Evolutionary conservation across 2,888 invertebrate genomes (phyloP).

Genomic region (Pristionchus fissidentatus): DNA sequence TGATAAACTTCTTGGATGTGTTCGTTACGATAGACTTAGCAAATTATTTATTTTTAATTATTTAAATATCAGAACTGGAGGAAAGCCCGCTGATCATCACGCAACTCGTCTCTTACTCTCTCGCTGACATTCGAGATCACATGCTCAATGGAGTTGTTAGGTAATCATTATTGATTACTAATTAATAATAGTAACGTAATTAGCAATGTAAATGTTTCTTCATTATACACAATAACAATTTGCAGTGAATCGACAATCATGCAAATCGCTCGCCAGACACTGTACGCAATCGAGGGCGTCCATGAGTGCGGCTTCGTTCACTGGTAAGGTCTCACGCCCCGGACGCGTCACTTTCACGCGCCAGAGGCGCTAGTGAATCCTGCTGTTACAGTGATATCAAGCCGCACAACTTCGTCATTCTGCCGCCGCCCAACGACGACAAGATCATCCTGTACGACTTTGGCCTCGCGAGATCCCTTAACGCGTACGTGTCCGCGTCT

Average conservation of each 20-base stretch:
- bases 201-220: too few relatives aligned
- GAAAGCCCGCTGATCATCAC: constrained; percentile 24
- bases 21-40: too few relatives aligned
- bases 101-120: constrained; percentile 12
- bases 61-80: too few relatives aligned
- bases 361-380: neutral
- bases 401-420: neutral
- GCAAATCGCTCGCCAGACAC: neutral
- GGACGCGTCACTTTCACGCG: neutral
- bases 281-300: neutral
- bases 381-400: neutral
- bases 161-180: too few relatives aligned
- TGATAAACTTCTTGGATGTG: too few relatives aligned
- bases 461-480: neutral
- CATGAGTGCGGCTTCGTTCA: neutral
- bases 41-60: too few relatives aligned
- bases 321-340: neutral
- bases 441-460: neutral
- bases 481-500: neutral
- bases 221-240: too few relatives aligned
- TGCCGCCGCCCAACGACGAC: neutral
- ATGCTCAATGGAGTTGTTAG: neutral
- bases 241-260: constrained; percentile 7
- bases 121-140: constrained; percentile 7
- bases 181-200: too few relatives aligned